phyloP scores from a whole-genome alignment of 2,113 vertebrate genomes.

The Chloropsis cyanopogon region DNA sequence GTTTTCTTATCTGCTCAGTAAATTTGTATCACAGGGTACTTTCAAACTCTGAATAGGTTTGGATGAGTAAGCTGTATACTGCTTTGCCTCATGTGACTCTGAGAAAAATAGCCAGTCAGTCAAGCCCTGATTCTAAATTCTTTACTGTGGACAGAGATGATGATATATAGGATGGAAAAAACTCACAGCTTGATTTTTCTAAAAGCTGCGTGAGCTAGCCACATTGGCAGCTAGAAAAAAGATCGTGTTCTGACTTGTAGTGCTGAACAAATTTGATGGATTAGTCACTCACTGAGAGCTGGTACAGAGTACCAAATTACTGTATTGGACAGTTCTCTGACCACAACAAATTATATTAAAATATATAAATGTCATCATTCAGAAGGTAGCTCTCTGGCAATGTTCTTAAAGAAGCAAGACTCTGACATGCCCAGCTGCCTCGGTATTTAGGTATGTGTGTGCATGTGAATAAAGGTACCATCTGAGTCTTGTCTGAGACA shows the following conservation, averaged over 20 bases:
- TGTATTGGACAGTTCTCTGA: slow-evolving; percentile 4
- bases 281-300: not conserved
- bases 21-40: slow-evolving; percentile 7
- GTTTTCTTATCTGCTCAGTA: slow-evolving; percentile 43
- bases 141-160: not conserved
- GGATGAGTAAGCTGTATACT: not conserved
- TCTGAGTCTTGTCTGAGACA: not conserved
- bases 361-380: slow-evolving; percentile 12
- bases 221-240: not conserved
- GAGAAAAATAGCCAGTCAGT: slow-evolving; percentile 30
- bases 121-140: slow-evolving; percentile 8
- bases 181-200: not conserved
- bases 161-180: slow-evolving; percentile 3
- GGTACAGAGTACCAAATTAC: not conserved
- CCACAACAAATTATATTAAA: slow-evolving; percentile 16
- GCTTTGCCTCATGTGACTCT: not conserved
- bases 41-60: slow-evolving; percentile 23
- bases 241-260: slow-evolving; percentile 2
- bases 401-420: not conserved
- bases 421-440: not conserved
- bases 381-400: not conserved
- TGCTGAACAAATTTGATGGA: slow-evolving; percentile 33
- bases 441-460: fast-evolving
- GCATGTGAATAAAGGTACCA: not conserved
- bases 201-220: not conserved